phyloP scores from a whole-genome alignment of 2,888 invertebrate species.

The Drosophila tripunctata region DNA sequence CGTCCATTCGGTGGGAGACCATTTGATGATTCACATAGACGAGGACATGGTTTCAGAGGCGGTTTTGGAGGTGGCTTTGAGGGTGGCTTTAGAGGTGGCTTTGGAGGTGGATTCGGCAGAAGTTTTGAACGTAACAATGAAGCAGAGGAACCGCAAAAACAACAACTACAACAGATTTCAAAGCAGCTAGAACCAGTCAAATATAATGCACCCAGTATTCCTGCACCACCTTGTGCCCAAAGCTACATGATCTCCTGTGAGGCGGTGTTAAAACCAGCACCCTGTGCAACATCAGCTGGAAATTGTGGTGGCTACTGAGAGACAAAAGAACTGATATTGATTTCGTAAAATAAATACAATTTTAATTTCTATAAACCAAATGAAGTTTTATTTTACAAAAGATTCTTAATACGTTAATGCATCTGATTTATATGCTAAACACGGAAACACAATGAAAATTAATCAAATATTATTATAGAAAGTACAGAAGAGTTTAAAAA shows the following conservation, averaged over 20 bases:
- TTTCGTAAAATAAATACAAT: slow-evolving; percentile 30
- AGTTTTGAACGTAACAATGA: slow-evolving; percentile 59
- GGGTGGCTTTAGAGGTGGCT: slow-evolving; percentile 3
- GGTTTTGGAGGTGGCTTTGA: slow-evolving; percentile 14
- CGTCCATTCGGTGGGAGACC: neutral
- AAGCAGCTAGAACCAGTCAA: neutral
- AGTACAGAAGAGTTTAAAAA: too few species aligned
- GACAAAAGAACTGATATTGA: slow-evolving; percentile 44
- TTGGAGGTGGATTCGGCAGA: slow-evolving; percentile 14
- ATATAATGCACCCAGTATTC: slow-evolving; percentile 15
- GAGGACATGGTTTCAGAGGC: slow-evolving; percentile 5
- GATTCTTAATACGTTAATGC: too few species aligned
- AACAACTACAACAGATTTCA: neutral
- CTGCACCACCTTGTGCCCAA: slow-evolving; percentile 63
- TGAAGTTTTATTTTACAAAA: neutral
- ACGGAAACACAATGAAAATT: too few species aligned
- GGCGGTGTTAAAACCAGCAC: slow-evolving; percentile 60
- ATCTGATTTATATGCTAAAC: too few species aligned
- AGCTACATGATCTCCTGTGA: slow-evolving; percentile 72
- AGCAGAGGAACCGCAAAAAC: neutral
- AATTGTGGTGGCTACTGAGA: slow-evolving; percentile 48
- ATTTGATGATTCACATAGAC: slow-evolving; percentile 13
- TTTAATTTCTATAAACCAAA: neutral
- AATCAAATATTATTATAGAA: too few species aligned
- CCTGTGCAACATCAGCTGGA: slow-evolving; percentile 44